Conservation (phyloP, 2,888 invertebrate species). For the Vanessa cardui region DNA sequence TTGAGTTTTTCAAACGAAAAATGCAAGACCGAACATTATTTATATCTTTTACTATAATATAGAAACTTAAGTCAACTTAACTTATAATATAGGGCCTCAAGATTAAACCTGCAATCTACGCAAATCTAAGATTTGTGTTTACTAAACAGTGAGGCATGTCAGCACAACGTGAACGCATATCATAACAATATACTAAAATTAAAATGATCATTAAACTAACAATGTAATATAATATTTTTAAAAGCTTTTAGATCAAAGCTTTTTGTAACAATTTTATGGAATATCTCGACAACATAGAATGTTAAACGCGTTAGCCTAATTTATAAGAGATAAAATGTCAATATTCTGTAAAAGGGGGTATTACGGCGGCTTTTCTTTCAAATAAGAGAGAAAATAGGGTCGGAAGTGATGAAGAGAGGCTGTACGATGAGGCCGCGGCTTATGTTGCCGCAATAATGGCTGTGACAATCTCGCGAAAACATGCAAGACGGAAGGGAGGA, state of each 20-base stretch:
- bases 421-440: background rate
- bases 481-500: background rate
- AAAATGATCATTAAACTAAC: too few relatives aligned
- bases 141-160: too few relatives aligned
- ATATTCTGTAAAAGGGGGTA: conserved; percentile 7
- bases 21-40: too few relatives aligned
- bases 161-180: too few relatives aligned
- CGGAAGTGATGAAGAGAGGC: conserved; percentile 1
- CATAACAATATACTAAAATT: too few relatives aligned
- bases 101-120: too few relatives aligned
- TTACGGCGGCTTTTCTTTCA: conserved; percentile 1
- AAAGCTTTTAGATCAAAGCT: background rate
- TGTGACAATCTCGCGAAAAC: conserved; percentile 4
- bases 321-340: conserved; percentile 5
- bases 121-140: too few relatives aligned
- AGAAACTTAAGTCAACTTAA: too few relatives aligned
- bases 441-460: background rate
- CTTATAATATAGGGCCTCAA: too few relatives aligned
- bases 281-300: background rate
- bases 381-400: background rate
- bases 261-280: background rate
- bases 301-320: background rate
- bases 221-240: too few relatives aligned
- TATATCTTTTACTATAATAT: too few relatives aligned
- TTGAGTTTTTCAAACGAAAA: too few relatives aligned